Evolutionary conservation across 1,140 invertebrate species (phyloP).

Genomic region (Neodiprion lecontei): DNA sequence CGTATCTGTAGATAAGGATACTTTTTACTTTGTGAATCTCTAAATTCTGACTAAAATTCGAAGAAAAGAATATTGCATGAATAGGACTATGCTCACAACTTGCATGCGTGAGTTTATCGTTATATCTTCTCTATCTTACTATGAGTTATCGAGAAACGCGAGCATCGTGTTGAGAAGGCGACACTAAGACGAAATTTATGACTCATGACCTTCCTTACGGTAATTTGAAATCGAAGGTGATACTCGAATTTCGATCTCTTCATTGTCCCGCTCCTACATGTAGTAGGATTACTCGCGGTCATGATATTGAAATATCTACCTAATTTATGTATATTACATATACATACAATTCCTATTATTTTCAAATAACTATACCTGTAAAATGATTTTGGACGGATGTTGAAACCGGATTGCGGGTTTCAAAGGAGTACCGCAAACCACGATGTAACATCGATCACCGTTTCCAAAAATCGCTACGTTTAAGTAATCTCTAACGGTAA

Average conservation of each 20-base stretch:
- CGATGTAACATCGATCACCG: too few species aligned
- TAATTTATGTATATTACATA: not conserved
- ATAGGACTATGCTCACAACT: too few species aligned
- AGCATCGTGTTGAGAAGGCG: not conserved
- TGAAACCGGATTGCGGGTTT: not conserved
- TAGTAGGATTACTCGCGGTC: not conserved
- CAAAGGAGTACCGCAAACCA: not conserved
- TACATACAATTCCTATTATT: too few species aligned
- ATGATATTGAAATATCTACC: not conserved
- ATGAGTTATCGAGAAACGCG: not conserved
- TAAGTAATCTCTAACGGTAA: not conserved
- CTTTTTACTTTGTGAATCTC: too few species aligned
- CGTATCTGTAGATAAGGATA: too few species aligned
- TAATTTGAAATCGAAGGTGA: conserved; percentile 1
- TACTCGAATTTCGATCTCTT: not conserved
- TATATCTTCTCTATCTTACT: not conserved
- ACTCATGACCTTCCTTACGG: not conserved
- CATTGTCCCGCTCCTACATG: not conserved
- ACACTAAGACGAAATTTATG: not conserved
- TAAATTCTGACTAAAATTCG: too few species aligned
- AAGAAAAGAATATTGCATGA: too few species aligned
- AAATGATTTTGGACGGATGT: not conserved
- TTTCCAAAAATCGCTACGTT: not conserved
- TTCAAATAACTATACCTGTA: not conserved
- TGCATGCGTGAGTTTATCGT: not conserved